These are phyloP conservation scores for Chelonia mydas DNA, from an alignment of 2,797 vertebrate species.

Conservation along the genomic window DNA sequence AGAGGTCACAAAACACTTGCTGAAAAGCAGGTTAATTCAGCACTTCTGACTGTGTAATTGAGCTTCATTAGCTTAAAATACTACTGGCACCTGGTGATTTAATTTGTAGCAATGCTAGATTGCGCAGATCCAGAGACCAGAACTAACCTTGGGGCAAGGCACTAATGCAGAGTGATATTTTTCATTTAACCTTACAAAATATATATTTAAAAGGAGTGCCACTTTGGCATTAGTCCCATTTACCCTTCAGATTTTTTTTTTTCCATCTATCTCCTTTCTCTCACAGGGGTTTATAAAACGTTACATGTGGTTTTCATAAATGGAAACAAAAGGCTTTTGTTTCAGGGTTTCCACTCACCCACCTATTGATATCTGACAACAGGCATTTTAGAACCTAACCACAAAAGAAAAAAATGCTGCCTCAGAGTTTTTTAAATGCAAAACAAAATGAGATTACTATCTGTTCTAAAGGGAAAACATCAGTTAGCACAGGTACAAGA, in stretches of 20 bases:
- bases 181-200: constrained; percentile 11
- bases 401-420: constrained; percentile 31
- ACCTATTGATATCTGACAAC: constrained; percentile 22
- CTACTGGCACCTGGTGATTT: constrained; percentile 34
- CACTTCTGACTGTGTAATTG: constrained; percentile 61
- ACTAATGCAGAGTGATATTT: constrained; percentile 21
- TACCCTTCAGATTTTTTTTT: not conserved
- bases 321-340: constrained; percentile 48
- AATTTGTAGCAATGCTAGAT: constrained; percentile 55
- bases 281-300: not conserved
- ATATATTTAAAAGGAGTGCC: not conserved
- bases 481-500: not conserved
- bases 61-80: constrained; percentile 50
- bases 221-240: not conserved
- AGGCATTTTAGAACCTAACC: constrained; percentile 5
- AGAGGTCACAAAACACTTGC: constrained; percentile 56
- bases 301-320: constrained; percentile 7
- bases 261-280: not conserved
- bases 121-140: constrained; percentile 43
- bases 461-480: not conserved
- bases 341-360: constrained; percentile 55
- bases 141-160: constrained; percentile 35
- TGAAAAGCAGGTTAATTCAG: constrained; percentile 72
- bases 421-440: not conserved
- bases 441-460: not conserved